Base-by-base conservation (phyloP, 2,797 vertebrate species). In the Staurois parvus region DNA sequence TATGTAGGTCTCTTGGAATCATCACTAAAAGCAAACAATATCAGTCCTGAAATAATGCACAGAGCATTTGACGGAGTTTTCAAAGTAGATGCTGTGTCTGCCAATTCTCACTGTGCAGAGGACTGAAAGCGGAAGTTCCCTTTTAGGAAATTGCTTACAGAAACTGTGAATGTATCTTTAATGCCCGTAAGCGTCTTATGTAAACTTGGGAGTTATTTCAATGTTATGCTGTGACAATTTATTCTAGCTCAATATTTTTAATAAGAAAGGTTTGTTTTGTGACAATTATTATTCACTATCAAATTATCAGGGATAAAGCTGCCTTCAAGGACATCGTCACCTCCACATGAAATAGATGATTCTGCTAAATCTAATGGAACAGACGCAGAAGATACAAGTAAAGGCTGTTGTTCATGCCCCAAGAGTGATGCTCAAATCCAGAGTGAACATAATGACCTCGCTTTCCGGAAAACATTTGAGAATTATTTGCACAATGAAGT, bases 401-500 rank as follows among this genome's bases (percentile, higher is more conserved):
- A 92, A 0, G 91, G 92, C 1, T 99, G 98, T 88, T 99, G 98
- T 21, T 92, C 95, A 79, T 99, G 98, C 42, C 98, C 98, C 1
- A 99, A 99, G 90, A 99, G 97, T 0, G 97, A 99, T 85, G 93
- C 92, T 0, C 96, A 99, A 86, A 96, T 99, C 19, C 97, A 97
- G 84, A 97, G 97, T 89, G 98, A 99, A 89, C 94, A 96, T 26
- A 96, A 97, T 76, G 98, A 99, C 88, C 95, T 96, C 0, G 95
- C 96, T 0, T 99, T 98, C 89, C 91, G 95, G 90, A 99, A 99
- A 92, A 97, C 94, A 0, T 99, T 99, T 0, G 98, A 99, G 91
- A 96, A 99, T 88, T 99, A 98, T 87, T 96, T 99, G 30, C 98
- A 99, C 93, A 99, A 99, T 0, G 97, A 96, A 89, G 97, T 99